Base-by-base conservation (phyloP, 37 sponge, comb jelly and placozoan genomes). In the Cladorhizidae sp. region DNA sequence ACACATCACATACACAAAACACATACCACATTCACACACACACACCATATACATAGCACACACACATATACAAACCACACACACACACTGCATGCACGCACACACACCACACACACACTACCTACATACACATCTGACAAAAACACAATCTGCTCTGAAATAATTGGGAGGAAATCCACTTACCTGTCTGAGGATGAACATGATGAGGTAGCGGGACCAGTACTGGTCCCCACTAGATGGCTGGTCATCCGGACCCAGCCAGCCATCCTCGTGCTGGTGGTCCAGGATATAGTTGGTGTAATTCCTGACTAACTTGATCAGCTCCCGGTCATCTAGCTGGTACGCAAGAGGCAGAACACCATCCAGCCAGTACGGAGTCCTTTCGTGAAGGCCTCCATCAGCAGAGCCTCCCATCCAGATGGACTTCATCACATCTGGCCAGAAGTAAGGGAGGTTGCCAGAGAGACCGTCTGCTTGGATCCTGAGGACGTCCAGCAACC, bases 281-380 rank as follows among this genome's bases (percentile, higher is more conserved):
- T 32, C 54, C 40, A 91, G 51, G n/a, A 91, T 86, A 37, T 91
- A 91, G 22, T 61, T 29, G 0, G 87, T 67, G 62, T 91, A 91
- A 45, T 78, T 40, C 52, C 79, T 39, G 21, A 64, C 92, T 40
- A 38, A 73, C 2, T 36, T 62, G 11, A 80, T 73, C 15, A 85
- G 64, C 17, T 28, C 23, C 23, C 35, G 67, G 41, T 91, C 70
- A 0, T 91, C 54, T 57, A 91, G 76, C 80, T 91, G 92, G 63
- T 80, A 91, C 18, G 92, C 87, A 15, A 91, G 78, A 28, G 92
- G 87, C 17, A 91, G 76, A 74, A 91, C 86, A n/a, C 92, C 92
- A 64, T 91, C 87, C 18, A 91, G 76, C 92, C 92, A 91, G 71
- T 91, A 91, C 0, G 92, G 92, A n/a, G 87, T 78, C 57, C 92